Percentiles rank a stretch among this genome's conserved stretches.
These are phyloP conservation scores for Ophion ellenae DNA, from an alignment of 2,888 invertebrate genomes.

Conservation along the genomic window DNA sequence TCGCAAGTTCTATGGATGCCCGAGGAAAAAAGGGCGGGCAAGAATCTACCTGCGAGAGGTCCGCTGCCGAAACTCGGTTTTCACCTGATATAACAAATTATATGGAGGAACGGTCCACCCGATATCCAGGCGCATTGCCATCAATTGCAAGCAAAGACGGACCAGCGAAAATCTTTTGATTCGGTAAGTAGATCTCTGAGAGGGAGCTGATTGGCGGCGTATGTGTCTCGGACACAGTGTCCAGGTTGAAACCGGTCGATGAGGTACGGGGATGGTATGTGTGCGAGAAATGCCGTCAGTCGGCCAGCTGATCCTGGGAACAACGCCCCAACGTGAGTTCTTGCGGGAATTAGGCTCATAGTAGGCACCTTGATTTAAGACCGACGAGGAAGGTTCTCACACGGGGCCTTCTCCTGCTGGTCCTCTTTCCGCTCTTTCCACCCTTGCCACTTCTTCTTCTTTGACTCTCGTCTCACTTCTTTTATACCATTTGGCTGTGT, in stretches of 20 bases:
- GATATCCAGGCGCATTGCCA: not conserved
- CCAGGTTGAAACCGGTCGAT: constrained; percentile 78
- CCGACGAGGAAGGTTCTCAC: constrained; percentile 80
- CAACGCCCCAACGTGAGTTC: constrained; percentile 80
- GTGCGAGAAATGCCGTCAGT: constrained; percentile 80
- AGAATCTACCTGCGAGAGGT: not conserved
- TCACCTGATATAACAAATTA: not conserved
- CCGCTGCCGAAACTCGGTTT: constrained; percentile 7
- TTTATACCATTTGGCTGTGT: constrained; percentile 65
- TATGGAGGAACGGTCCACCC: not conserved
- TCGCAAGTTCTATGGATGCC: constrained; percentile 11
- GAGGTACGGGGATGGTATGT: constrained; percentile 79
- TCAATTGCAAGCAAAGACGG: not conserved
- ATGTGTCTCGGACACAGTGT: not conserved
- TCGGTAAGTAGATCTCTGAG: not conserved
- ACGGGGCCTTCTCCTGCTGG: constrained; percentile 69
- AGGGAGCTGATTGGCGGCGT: constrained; percentile 17
- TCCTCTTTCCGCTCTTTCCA: constrained; percentile 30
- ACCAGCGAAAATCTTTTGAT: not conserved
- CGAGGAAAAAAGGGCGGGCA: constrained; percentile 1
- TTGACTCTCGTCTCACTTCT: constrained; percentile 46
- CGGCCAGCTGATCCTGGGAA: constrained; percentile 84
- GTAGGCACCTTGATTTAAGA: constrained; percentile 80
- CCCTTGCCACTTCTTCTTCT: constrained; percentile 50
- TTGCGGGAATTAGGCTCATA: constrained; percentile 80